Evolutionary conservation across 2,797 vertebrate genomes (phyloP).

Genomic region (Atherinosoma microstoma): DNA sequence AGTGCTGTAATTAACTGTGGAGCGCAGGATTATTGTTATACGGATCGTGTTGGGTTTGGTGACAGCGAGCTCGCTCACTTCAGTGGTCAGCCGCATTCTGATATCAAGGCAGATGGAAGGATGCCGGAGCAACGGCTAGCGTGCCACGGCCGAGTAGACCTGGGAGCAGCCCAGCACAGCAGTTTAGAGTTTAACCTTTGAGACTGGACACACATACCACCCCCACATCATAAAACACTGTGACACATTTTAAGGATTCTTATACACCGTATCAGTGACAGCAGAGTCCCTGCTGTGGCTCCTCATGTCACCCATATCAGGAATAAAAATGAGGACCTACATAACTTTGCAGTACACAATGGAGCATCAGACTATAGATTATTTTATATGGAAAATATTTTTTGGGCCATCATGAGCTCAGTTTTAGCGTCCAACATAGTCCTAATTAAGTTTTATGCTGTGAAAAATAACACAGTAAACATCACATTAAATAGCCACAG

Average conservation of each 20-base stretch:
- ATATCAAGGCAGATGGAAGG: slow-evolving; percentile 64
- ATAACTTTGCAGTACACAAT: background rate
- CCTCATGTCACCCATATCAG: background rate
- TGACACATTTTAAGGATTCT: slow-evolving; percentile 8
- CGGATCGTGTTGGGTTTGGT: slow-evolving; percentile 67
- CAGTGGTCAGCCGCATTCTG: slow-evolving; percentile 76
- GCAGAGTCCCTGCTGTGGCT: background rate
- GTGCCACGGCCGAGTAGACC: slow-evolving; percentile 58
- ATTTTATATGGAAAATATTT: background rate
- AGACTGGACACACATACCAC: slow-evolving; percentile 36
- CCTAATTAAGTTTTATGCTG: background rate
- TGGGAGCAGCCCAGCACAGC: slow-evolving; percentile 64
- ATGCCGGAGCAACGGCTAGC: slow-evolving; percentile 46
- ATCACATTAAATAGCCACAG: background rate
- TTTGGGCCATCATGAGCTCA: background rate
- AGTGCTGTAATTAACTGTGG: slow-evolving; percentile 65
- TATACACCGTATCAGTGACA: background rate
- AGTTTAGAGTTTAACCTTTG: slow-evolving; percentile 68
- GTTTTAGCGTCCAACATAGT: background rate
- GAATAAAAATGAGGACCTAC: background rate
- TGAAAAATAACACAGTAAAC: background rate
- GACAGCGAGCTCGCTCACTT: slow-evolving; percentile 76
- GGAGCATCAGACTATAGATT: background rate
- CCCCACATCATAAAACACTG: slow-evolving; percentile 22
- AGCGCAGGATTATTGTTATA: slow-evolving; percentile 54